Base-by-base conservation (phyloP, 2,888 invertebrate species). In the Zeuzera pyrina region DNA sequence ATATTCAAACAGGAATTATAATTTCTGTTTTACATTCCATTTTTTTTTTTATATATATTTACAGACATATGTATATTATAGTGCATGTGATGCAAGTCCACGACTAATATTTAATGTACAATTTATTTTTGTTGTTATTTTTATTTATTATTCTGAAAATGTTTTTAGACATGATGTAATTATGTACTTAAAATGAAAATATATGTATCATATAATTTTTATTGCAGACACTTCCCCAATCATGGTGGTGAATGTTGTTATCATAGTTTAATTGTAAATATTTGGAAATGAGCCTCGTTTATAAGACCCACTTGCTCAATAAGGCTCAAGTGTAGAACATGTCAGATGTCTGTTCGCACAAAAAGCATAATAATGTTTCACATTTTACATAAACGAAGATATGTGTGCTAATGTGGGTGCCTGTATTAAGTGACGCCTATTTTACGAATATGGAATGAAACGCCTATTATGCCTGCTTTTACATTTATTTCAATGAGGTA, bases 11-110 rank as follows among this genome's bases (percentile, higher is more conserved):
- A 65, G 68, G 83, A 79, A 83, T 81, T 78, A 62, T 68, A 58
- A 79, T 81, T 81, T 81, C 77, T n/a, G n/a, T n/a, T n/a, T n/a
- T 74, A 73, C 77, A 79, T 83, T 81, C 79, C 81, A 61, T 76
- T 78, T 64, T 47, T 64, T 55, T 52, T 65, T 68, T 19, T 73
- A 61, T 56, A 38, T 64, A 66, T 64, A 64, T 55, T 64, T 57
- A 62, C 57, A n/a, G n/a, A n/a, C n/a, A n/a, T n/a, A n/a, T n/a
- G n/a, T n/a, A n/a, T n/a, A n/a, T n/a, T n/a, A 57, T 49, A 48
- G 49, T 68, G 81, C 83, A 83, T 83, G 57, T 76, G 60, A 83
- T 83, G 81, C 83, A 71, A 77, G 77, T 78, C 78, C 76, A 77
- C 78, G 77, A 77, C 76, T 79, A 69, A 71, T 76, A 77, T 71